phyloP scores from a whole-genome alignment of 2,113 vertebrate genomes.

The Takifugu bimaculatus region DNA sequence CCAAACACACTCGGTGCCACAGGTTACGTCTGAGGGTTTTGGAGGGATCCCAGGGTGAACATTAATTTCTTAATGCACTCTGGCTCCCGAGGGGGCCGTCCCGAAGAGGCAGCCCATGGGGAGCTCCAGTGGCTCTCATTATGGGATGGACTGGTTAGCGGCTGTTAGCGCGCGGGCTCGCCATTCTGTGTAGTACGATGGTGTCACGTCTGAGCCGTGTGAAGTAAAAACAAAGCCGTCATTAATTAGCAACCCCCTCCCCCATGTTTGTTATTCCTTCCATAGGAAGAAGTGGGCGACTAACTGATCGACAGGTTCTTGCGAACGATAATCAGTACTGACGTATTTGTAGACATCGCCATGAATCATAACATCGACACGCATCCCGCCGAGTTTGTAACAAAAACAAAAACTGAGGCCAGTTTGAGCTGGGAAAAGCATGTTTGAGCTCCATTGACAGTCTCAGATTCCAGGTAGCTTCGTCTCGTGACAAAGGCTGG shows the following conservation, averaged over 20 bases:
- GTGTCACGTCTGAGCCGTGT: too few species aligned
- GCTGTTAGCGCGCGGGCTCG: background rate
- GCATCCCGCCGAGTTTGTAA: slow-evolving; percentile 23
- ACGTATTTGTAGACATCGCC: slow-evolving; percentile 54
- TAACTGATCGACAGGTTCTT: slow-evolving; percentile 58
- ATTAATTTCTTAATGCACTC: slow-evolving; percentile 86
- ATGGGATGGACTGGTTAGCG: slow-evolving; percentile 43
- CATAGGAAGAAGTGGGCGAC: slow-evolving; percentile 26
- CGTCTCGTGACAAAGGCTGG: background rate
- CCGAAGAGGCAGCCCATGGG: slow-evolving; percentile 61
- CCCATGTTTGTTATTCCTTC: slow-evolving; percentile 63
- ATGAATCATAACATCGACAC: slow-evolving; percentile 44
- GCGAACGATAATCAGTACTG: slow-evolving; percentile 60
- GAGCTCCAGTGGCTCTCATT: slow-evolving; percentile 74
- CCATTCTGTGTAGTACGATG: background rate
- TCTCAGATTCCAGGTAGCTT: background rate
- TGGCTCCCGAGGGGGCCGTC: slow-evolving; percentile 68
- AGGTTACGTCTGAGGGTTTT: slow-evolving; percentile 81
- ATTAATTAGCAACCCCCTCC: slow-evolving; percentile 51
- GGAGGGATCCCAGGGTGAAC: slow-evolving; percentile 81
- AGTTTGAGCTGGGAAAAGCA: slow-evolving; percentile 37
- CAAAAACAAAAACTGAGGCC: slow-evolving; percentile 43
- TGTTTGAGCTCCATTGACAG: too few species aligned
- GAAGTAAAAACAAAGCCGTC: slow-evolving; percentile 61
- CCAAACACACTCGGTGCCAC: slow-evolving; percentile 44